phyloP scores from a whole-genome alignment of 2,113 vertebrate genomes.

The Crocuta crocuta region DNA sequence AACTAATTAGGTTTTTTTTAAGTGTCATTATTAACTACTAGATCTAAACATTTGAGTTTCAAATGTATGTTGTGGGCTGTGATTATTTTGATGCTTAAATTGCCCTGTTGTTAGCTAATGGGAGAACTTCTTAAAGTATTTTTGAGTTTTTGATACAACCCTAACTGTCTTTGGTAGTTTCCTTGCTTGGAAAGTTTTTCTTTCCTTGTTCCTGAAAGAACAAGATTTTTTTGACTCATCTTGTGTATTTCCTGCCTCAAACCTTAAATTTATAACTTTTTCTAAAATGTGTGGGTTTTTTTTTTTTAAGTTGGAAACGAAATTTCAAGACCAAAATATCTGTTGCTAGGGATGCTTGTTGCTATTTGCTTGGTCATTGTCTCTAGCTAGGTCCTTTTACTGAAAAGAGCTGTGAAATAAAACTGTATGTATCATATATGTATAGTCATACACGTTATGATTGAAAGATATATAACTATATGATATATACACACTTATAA shows the following conservation, averaged over 20 bases:
- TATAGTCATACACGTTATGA: background rate
- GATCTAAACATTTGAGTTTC: slow-evolving; percentile 19
- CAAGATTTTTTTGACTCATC: background rate
- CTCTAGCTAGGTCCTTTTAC: background rate
- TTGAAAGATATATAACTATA: background rate
- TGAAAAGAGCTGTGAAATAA: background rate
- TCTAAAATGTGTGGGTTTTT: background rate
- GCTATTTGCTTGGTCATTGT: background rate
- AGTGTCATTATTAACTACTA: background rate
- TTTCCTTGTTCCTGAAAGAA: background rate
- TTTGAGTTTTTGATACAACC: background rate
- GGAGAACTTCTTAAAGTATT: background rate
- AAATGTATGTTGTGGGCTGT: background rate
- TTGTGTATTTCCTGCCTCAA: background rate
- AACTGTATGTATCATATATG: background rate
- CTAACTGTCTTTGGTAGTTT: background rate
- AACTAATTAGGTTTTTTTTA: background rate
- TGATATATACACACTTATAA: background rate
- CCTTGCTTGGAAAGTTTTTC: background rate
- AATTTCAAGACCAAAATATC: background rate
- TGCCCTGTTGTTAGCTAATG: background rate
- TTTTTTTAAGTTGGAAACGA: background rate
- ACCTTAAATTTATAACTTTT: background rate
- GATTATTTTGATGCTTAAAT: background rate
- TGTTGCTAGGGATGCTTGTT: background rate